Base-by-base conservation (phyloP, 2,797 vertebrate species). In the Smutsia temminckii region DNA sequence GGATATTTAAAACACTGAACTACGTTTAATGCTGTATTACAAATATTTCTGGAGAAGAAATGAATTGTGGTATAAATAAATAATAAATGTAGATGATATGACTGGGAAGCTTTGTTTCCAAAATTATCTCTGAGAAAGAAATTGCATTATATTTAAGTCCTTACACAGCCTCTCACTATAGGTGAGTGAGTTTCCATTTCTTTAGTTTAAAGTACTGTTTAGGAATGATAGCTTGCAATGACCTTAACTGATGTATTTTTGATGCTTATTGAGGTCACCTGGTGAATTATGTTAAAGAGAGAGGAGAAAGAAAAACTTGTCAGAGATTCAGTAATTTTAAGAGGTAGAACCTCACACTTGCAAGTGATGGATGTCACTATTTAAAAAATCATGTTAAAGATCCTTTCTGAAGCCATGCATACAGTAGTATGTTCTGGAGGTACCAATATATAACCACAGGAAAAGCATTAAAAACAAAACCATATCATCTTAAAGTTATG, bases 31-130 rank as follows among this genome's bases (percentile, higher is more conserved):
- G 7, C 40, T 49, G 42, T 71, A 80, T 53, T 49, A 34, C 0
- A 57, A 71, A 57, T 55, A 49, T 85, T 91, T 85, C 81, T 78
- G 5, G 37, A 75, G 51, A 81, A 75, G 75, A 92, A 85, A 89
- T 78, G 20, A 89, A 92, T 49, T 64, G 37, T 78, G 32, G 17
- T 55, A n/a, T 20, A 89, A 93, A 51, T 69, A 69, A 69, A 77
- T 79, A 88, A 61, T 61, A 68, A 69, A 34, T 1, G 3, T 64
- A 89, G 79, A 71, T 29, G 72, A 84, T 12, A 51, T 40, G 63
- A 84, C 64, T 89, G 32, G 71, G 21, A 85, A 95, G 32, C 25
- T 61, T 89, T 71, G 37, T 93, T 85, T 40, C 34, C 37, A 37
- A 49, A 64, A 64, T 80, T 11, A 49, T 57, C 32, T 57, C 64